phyloP scores from a whole-genome alignment of 1,140 invertebrate species.

The Apolygus lucorum region DNA sequence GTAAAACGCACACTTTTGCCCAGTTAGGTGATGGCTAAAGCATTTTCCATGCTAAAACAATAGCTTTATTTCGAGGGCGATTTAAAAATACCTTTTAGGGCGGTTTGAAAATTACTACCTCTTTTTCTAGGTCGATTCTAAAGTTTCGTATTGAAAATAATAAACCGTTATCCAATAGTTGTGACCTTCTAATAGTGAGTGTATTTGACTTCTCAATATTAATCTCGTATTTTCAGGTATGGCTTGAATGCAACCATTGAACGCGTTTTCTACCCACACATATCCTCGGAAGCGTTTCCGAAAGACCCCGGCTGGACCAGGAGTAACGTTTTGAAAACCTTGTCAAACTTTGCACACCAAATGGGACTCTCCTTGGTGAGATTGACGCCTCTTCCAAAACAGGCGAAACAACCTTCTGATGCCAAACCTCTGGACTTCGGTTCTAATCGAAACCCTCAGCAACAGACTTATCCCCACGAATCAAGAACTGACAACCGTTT shows the following conservation, averaged over 20 bases:
- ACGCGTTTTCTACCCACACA: constrained; percentile 60
- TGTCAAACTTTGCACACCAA: constrained; percentile 42
- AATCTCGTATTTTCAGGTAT: not conserved
- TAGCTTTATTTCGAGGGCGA: too few species aligned
- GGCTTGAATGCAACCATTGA: constrained; percentile 40
- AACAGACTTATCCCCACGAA: not conserved
- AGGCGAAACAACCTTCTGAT: too few species aligned
- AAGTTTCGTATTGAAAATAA: too few species aligned
- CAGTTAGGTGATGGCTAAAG: too few species aligned
- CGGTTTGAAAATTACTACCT: too few species aligned
- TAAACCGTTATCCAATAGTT: too few species aligned
- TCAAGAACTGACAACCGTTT: not conserved
- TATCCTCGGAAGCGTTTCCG: constrained; percentile 62
- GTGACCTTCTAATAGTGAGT: too few species aligned
- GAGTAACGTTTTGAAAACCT: constrained; percentile 35
- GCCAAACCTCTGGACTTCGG: not conserved
- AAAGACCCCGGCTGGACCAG: not conserved
- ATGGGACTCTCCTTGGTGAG: constrained; percentile 44
- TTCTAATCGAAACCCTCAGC: not conserved
- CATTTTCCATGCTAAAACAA: too few species aligned
- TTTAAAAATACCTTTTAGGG: too few species aligned
- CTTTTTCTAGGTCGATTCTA: too few species aligned
- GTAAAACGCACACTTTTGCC: too few species aligned
- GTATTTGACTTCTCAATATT: too few species aligned
- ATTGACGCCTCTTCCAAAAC: constrained; percentile 36